Conservation (phyloP, 2,797 vertebrate genomes). For the Ctenopoma kingsleyae region DNA sequence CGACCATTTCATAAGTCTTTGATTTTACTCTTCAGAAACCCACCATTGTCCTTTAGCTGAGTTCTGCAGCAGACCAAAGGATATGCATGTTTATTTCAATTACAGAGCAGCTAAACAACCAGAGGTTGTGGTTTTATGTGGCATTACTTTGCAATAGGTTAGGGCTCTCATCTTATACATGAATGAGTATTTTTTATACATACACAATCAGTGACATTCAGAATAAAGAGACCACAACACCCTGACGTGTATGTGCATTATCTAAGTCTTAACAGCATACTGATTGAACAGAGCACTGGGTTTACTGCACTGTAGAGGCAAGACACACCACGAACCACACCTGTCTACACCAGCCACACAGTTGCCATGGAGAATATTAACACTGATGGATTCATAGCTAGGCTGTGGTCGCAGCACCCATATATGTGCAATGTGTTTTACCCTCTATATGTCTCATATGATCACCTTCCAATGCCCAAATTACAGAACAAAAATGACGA, state of each 20-base stretch:
- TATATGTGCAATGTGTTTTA: constrained; percentile 71
- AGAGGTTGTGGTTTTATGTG: constrained; percentile 62
- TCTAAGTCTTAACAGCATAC: constrained; percentile 73
- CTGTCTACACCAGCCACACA: constrained; percentile 69
- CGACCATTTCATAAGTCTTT: constrained; percentile 58
- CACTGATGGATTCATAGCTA: constrained; percentile 72
- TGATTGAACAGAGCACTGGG: constrained; percentile 72
- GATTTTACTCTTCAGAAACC: constrained; percentile 49
- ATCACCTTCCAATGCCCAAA: constrained; percentile 27
- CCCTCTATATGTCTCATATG: constrained; percentile 42
- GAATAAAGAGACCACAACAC: constrained; percentile 72
- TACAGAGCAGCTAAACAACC: constrained; percentile 77
- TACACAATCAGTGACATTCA: constrained; percentile 74
- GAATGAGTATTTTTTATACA: constrained; percentile 59
- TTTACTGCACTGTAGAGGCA: constrained; percentile 80
- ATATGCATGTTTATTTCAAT: constrained; percentile 73
- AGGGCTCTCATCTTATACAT: constrained; percentile 66
- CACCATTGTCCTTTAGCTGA: constrained; percentile 44
- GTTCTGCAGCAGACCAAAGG: constrained; percentile 72
- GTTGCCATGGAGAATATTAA: constrained; percentile 81
- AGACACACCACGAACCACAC: constrained; percentile 66
- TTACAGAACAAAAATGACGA: constrained; percentile 50
- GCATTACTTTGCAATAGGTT: constrained; percentile 64
- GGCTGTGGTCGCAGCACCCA: constrained; percentile 62
- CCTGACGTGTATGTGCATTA: constrained; percentile 71